Base-by-base conservation (phyloP, 2,113 vertebrate genomes). In the Chloebia gouldiae region DNA sequence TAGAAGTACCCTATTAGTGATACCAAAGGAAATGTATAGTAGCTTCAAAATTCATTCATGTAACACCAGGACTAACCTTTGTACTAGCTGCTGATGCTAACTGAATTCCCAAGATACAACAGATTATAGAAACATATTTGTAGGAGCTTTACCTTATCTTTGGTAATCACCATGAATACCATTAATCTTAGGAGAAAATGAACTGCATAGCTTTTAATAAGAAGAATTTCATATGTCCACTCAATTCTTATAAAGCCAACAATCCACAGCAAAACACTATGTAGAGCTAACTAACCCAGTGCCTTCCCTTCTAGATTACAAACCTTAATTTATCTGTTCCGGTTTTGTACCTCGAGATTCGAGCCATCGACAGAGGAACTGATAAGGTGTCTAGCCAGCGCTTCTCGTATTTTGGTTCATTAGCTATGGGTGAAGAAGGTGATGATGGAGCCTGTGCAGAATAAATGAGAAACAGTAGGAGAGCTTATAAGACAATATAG, bases 371-470 rank as follows among this genome's bases (percentile, higher is more conserved):
- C 97, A 99, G 92, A 95, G 99, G 98, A 95, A 99, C 95, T 23
- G 98, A 98, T 94, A 99, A 96, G 33, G 98, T 93, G 78, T 99
- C 99, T 86, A 99, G 97, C 99, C 99, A 99, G 95, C 97, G 98
- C 96, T 99, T 99, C 98, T 99, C 98, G 3, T 99, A 99, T 97
- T 99, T 99, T 98, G 98, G 98, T 98, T 99, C 98, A 95, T 99
- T 98, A 98, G 98, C 98, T 96, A 97, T 97, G 93, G 98, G 99
- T 88, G 98, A 99, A 69, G 98, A 98, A 93, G 98, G 99, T 20
- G 98, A 98, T 61, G 98, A 98, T 22, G 98, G 98, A 51, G 98
- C 98, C 99, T 99, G 98, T 54, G 68, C 42, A 94, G 97, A 98
- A 98, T 89, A 98, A 97, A 98, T 86, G 87, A 98, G 93, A 97